Conservation (phyloP, 1,140 invertebrate species). For the Lanistes nyassanus region DNA sequence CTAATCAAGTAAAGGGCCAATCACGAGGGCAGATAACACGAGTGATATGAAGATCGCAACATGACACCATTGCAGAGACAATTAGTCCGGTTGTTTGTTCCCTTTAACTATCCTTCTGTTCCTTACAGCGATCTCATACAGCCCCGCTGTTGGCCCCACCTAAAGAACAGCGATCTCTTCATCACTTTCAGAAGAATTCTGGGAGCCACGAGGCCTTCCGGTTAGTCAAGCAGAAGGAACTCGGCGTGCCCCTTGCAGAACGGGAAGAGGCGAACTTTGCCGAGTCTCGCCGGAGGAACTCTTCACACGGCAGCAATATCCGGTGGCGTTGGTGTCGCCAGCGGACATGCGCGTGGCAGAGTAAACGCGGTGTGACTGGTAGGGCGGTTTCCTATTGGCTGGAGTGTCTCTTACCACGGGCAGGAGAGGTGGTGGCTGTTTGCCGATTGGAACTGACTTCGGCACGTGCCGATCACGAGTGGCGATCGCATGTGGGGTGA, state of each 20-base stretch:
- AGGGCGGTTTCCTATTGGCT: conserved; percentile 5
- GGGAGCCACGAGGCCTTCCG: not conserved
- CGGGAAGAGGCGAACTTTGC: not conserved
- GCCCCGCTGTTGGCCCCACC: too few relatives aligned
- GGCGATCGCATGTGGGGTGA: too few relatives aligned
- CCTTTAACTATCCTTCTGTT: too few relatives aligned
- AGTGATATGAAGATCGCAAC: too few relatives aligned
- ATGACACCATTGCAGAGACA: too few relatives aligned
- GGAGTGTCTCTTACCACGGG: not conserved
- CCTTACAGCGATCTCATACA: too few relatives aligned
- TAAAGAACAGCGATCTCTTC: too few relatives aligned
- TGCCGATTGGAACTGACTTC: conserved; percentile 1
- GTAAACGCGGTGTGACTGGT: not conserved
- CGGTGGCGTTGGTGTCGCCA: conserved; percentile 9
- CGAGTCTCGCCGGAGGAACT: not conserved
- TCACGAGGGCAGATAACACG: too few relatives aligned
- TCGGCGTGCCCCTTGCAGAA: not conserved
- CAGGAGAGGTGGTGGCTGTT: not conserved
- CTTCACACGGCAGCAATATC: conserved; percentile 1
- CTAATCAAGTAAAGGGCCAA: too few relatives aligned
- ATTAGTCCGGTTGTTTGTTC: too few relatives aligned
- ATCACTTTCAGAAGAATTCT: too few relatives aligned
- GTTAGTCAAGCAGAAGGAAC: not conserved
- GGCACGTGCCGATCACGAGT: not conserved
- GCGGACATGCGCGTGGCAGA: conserved; percentile 8